Conservation (phyloP, 2,113 vertebrate species). For the Lepidothrix coronata region DNA sequence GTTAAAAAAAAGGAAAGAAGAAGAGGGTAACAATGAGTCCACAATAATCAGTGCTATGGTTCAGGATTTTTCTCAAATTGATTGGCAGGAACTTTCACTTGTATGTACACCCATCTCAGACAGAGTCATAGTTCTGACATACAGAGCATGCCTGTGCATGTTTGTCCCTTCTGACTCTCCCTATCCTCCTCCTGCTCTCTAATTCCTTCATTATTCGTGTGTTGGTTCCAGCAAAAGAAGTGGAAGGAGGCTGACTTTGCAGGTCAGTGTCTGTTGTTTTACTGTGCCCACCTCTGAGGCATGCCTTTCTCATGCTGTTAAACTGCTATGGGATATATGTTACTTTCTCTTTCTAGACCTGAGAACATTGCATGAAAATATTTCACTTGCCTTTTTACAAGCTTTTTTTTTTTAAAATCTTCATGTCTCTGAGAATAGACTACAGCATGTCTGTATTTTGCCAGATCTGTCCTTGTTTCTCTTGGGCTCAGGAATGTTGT, state of each 20-base stretch:
- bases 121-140: not conserved
- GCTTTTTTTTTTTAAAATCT: not conserved
- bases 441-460: not conserved
- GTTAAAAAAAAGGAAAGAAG: not conserved
- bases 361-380: not conserved
- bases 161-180: not conserved
- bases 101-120: not conserved
- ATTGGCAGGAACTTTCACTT: not conserved
- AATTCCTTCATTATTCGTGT: not conserved
- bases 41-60: not conserved
- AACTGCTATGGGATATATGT: not conserved
- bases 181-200: not conserved
- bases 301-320: not conserved
- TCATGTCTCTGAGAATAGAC: not conserved
- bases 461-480: not conserved
- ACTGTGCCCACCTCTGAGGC: not conserved
- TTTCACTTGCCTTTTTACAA: not conserved
- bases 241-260: not conserved
- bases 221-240: not conserved
- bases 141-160: not conserved
- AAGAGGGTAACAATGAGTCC: not conserved
- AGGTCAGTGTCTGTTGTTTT: not conserved
- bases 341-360: not conserved
- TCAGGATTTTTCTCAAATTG: not conserved
- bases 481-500: not conserved